These are phyloP conservation scores for Nothocercus julius DNA, from an alignment of 2,113 vertebrate species.

Conservation along the genomic window DNA sequence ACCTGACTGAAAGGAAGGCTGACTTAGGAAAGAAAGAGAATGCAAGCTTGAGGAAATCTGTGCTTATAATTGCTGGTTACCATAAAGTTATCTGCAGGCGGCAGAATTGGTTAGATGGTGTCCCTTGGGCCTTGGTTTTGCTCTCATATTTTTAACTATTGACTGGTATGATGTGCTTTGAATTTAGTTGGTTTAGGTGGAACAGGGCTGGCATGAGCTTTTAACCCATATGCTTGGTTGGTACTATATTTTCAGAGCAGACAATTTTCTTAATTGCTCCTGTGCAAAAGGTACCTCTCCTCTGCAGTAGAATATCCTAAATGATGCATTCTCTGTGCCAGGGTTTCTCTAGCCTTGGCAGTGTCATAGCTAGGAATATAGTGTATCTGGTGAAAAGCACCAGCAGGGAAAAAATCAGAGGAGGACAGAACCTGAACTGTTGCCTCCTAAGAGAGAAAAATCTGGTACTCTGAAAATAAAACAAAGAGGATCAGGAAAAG, in stretches of 20 bases:
- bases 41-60: neutral
- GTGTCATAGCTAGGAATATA: neutral
- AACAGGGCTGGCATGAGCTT: neutral
- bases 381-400: neutral
- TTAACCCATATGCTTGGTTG: neutral
- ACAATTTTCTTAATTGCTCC: neutral
- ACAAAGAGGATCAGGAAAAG: neutral
- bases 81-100: neutral
- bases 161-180: neutral
- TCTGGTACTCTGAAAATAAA: neutral
- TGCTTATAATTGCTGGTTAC: neutral
- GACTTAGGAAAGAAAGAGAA: neutral
- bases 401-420: neutral
- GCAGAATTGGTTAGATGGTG: neutral
- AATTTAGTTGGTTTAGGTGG: neutral
- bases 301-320: neutral
- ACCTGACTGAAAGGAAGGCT: neutral
- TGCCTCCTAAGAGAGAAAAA: neutral
- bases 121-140: neutral
- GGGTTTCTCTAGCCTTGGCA: neutral
- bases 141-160: neutral
- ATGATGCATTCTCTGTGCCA: neutral
- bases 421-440: neutral
- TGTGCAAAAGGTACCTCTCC: neutral
- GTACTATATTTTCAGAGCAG: neutral